Evolutionary conservation across 2,888 invertebrate genomes (phyloP).

Genomic region (Helleia helle): DNA sequence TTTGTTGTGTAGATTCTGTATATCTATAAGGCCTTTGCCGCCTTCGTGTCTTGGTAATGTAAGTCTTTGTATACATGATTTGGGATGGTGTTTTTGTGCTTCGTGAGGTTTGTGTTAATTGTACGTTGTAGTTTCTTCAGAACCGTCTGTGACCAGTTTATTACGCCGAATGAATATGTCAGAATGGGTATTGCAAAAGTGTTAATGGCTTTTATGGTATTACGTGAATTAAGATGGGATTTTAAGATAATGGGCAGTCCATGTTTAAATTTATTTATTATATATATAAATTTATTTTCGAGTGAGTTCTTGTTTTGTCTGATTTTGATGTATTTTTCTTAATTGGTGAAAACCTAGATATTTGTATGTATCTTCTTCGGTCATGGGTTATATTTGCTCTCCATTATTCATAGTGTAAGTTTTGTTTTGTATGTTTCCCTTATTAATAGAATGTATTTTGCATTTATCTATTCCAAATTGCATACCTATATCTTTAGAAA

Average conservation of each 20-base stretch:
- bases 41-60: constrained; percentile 18
- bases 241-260: constrained; percentile 14
- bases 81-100: constrained; percentile 20
- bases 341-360: constrained; percentile 18
- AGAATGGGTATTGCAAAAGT: constrained; percentile 20
- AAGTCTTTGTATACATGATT: constrained; percentile 17
- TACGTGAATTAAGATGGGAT: constrained; percentile 14
- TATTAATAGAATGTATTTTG: constrained; percentile 9
- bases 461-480: constrained; percentile 16
- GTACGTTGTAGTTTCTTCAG: constrained; percentile 16
- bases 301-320: constrained; percentile 11
- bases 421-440: background rate
- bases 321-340: constrained; percentile 14
- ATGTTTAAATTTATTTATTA: constrained; percentile 14
- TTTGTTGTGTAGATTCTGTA: constrained; percentile 19
- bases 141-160: constrained; percentile 19
- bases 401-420: constrained; percentile 2
- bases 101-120: constrained; percentile 16
- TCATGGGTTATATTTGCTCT: constrained; percentile 6
- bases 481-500: constrained; percentile 12
- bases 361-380: constrained; percentile 11
- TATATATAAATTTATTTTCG: no score
- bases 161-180: constrained; percentile 23
- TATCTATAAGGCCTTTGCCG: constrained; percentile 21
- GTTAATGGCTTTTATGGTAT: constrained; percentile 21